These are phyloP conservation scores for Nothoprocta perdicaria DNA, from an alignment of 2,113 vertebrate species.

Conservation along the genomic window DNA sequence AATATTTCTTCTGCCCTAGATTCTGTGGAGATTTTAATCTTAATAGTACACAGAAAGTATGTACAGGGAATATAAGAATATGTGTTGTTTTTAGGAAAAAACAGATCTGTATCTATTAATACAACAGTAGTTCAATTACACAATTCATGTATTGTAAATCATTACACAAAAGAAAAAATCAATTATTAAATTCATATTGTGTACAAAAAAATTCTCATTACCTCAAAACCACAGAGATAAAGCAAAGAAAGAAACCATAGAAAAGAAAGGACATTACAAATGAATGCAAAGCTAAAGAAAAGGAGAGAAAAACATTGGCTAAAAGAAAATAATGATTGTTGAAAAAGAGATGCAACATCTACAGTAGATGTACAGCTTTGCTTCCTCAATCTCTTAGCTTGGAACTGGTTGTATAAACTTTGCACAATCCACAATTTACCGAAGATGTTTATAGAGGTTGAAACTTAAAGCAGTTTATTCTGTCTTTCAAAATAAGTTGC, in stretches of 20 bases:
- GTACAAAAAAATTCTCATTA: background rate
- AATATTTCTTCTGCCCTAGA: background rate
- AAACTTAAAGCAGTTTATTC: background rate
- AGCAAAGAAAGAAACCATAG: background rate
- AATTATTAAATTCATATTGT: background rate
- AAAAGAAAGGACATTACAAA: background rate
- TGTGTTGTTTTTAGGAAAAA: background rate
- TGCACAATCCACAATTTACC: background rate
- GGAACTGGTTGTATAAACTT: background rate
- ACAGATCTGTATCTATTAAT: background rate
- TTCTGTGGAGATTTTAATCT: background rate
- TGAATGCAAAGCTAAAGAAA: background rate
- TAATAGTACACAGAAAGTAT: background rate
- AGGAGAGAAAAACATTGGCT: background rate
- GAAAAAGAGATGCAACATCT: background rate
- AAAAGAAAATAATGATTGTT: background rate
- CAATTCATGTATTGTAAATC: background rate
- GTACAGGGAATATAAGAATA: background rate
- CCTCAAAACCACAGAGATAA: background rate
- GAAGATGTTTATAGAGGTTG: background rate
- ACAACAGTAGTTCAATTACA: background rate
- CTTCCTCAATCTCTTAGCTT: background rate
- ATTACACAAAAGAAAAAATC: accelerated
- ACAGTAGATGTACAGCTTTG: background rate
- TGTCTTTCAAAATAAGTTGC: background rate